Evolutionary conservation across 2,113 vertebrate species (phyloP), one percentile per base, ranked within the genome.

Genomic region (Prietella phreatophila): DNA sequence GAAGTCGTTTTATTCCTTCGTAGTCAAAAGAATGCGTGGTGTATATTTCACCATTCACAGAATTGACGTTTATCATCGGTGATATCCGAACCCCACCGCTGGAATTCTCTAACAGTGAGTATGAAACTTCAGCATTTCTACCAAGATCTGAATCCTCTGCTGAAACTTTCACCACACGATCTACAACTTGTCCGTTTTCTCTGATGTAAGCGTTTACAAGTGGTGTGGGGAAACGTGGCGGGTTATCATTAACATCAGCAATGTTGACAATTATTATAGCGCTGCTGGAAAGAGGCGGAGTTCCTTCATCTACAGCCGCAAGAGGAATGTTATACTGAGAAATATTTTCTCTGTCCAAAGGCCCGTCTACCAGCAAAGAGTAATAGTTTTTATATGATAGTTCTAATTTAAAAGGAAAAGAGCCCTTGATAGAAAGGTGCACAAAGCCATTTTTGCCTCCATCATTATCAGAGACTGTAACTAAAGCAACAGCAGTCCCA

Each of bases 211-310:
- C 88, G 67, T 95, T 91, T 0, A 94, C 91, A 0, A 91, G 17
- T 0, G 86, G 76, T 30, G 92, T 92, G 53, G 87, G n/a, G 82
- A 97, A 97, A 39, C 88, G 91, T 3, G 96, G 96, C 1, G 94
- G 83, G 39, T 97, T 97, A 85, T 97, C 96, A 22, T 97, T 97
- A 86, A 96, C 95, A 0, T 97, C 96, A 50, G 94, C 94, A 83
- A 97, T 89, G 17, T 91, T 91, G 82, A 96, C 93, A 47, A 83
- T 92, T 58, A 95, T 73, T 0, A 90, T 90, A 90, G 86, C 91
- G 85, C 71, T 89, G 63, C 92, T 92, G 50, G 93, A 94, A 25
- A 96, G 92, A 36, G 94, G 90, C 42, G 95, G 95, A 8, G 90
- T 93, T 15, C 95, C 97, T 87, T 94, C 92, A 85, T 97, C 95